phyloP scores from a whole-genome alignment of 2,888 invertebrate genomes.

The Epinotia demarniana region DNA sequence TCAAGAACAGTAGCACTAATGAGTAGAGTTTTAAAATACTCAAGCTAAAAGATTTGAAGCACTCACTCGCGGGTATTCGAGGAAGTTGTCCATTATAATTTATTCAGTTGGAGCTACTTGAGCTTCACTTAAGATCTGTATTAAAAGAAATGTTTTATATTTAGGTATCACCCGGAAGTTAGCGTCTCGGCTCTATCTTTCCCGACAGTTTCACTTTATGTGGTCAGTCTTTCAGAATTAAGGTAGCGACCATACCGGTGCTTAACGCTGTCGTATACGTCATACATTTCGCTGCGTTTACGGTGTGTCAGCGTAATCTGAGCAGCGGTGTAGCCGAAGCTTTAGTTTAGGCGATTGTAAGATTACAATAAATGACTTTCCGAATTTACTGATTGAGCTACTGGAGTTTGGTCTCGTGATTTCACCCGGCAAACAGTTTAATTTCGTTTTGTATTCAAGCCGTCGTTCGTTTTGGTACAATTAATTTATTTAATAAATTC shows the following conservation, averaged over 20 bases:
- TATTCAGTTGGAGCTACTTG: slow-evolving; percentile 51
- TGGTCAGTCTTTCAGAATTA: not conserved
- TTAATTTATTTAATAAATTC: slow-evolving; percentile 82
- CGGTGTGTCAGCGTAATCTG: no score
- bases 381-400: slow-evolving; percentile 37
- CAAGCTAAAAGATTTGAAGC: slow-evolving; percentile 48
- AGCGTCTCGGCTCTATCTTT: slow-evolving; percentile 35
- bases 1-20: slow-evolving; percentile 29
- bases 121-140: slow-evolving; percentile 54
- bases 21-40: slow-evolving; percentile 41
- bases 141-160: slow-evolving; percentile 50
- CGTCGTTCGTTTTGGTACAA: slow-evolving; percentile 74
- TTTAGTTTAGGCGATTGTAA: not conserved
- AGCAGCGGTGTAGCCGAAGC: not conserved
- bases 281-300: no score
- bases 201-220: slow-evolving; percentile 33
- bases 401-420: slow-evolving; percentile 41
- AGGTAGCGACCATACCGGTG: no score
- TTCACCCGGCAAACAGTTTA: slow-evolving; percentile 50
- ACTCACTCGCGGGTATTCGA: slow-evolving; percentile 49
- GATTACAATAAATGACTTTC: slow-evolving; percentile 29
- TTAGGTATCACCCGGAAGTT: slow-evolving; percentile 42
- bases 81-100: slow-evolving; percentile 60
- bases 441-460: slow-evolving; percentile 66
- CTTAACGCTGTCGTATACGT: not conserved